Conservation (phyloP, 2,113 vertebrate genomes). For the Catharus minimus region DNA sequence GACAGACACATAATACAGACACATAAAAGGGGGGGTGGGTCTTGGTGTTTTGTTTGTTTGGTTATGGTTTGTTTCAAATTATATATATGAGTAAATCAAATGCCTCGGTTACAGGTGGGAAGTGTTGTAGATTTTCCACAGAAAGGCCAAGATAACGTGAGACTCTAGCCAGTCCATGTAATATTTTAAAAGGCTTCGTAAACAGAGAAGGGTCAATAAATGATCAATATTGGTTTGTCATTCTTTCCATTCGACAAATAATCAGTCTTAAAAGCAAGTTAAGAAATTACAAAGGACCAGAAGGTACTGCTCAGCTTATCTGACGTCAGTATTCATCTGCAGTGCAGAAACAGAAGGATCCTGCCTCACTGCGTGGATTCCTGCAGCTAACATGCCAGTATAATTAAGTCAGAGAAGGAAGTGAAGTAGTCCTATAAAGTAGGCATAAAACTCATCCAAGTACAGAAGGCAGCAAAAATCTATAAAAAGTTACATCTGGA, state of each 20-base stretch:
- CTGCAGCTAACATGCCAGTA: background rate
- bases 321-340: background rate
- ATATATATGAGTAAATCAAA: background rate
- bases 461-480: background rate
- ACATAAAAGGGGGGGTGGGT: background rate
- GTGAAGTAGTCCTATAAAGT: background rate
- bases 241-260: background rate
- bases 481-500: background rate
- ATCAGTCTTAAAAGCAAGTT: background rate
- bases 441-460: background rate
- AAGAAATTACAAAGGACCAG: background rate
- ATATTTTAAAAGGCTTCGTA: background rate
- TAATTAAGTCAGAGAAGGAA: background rate
- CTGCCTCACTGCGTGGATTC: background rate
- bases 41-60: background rate
- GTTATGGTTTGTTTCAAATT: background rate
- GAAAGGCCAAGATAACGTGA: background rate
- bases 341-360: background rate
- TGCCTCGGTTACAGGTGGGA: background rate
- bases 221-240: background rate
- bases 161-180: background rate
- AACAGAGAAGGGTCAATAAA: background rate
- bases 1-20: background rate
- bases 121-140: background rate
- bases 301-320: background rate